phyloP scores from a whole-genome alignment of 1,140 invertebrate species.

The Cheumatopsyche charites region DNA sequence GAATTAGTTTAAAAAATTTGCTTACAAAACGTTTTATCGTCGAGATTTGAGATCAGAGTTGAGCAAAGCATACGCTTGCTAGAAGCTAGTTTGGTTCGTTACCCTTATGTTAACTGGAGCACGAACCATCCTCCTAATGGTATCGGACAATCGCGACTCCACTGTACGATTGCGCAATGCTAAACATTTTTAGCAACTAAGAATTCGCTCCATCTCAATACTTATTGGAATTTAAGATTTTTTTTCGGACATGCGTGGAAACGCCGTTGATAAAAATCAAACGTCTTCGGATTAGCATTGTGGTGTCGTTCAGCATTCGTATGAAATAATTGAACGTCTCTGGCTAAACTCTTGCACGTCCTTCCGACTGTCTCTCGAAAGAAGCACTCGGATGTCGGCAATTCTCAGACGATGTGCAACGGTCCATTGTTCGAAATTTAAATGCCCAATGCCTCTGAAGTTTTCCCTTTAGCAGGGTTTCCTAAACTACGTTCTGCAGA shows the following conservation, averaged over 20 bases:
- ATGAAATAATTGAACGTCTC: conserved; percentile 9
- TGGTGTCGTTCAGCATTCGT: conserved; percentile 14
- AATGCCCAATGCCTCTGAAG: not conserved
- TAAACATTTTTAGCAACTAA: too few relatives aligned
- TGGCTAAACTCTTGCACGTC: too few relatives aligned
- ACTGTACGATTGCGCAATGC: not conserved
- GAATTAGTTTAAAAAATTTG: too few relatives aligned
- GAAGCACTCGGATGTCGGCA: too few relatives aligned
- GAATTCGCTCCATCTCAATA: too few relatives aligned
- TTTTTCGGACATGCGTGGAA: not conserved
- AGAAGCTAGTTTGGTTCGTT: conserved; percentile 15
- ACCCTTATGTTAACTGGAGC: conserved; percentile 28
- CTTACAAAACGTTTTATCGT: conserved; percentile 11
- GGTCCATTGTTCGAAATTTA: conserved; percentile 13
- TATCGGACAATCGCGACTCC: not conserved
- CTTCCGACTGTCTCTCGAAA: too few relatives aligned
- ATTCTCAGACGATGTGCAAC: not conserved
- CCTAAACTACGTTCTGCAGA: too few relatives aligned
- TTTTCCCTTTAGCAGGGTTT: too few relatives aligned
- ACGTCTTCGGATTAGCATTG: not conserved
- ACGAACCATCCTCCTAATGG: conserved; percentile 6
- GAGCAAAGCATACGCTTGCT: not conserved
- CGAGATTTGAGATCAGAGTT: not conserved
- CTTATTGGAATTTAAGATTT: too few relatives aligned
- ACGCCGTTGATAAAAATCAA: not conserved